Base-by-base conservation (phyloP, 2,888 invertebrate species). In the Sisyra nigra region DNA sequence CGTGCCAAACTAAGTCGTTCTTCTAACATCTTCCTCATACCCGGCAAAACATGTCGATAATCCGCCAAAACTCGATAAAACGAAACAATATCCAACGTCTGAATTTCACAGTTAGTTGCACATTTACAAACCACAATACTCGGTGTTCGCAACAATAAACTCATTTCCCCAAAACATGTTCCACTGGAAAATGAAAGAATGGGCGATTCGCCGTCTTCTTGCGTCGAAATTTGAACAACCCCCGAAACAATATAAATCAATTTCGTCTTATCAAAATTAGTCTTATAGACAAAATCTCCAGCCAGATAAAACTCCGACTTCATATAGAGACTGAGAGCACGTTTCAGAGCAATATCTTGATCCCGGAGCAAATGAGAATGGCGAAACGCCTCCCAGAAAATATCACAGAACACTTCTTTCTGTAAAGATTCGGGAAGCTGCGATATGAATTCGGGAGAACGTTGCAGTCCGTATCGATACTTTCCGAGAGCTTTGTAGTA, bases 121-220 rank as follows among this genome's bases (percentile, higher is more conserved):
- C 68, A 67, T 57, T 66, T 67, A 9, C 68, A 40, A 18, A 46
- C 38, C 7, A 38, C 41, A 2, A 33, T 42, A 36, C 47, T 48
- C 50, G 66, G 65, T 48, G 66, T 60, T 45, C 66, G 66, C 47
- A 66, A 62, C 14, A 67, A 57, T 42, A 67, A 51, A 15, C 65
- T 55, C 47, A 65, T 65, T 60, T 70, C 70, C 10, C 69, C 68
- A 47, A 70, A 62, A 48, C 69, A 64, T 1, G 69, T 68, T 5
- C 69, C 70, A 48, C 66, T 66, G n/a, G 62, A 59, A 50, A 70
- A 68, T 5, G 69, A 69, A 50, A 70, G 65, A 60, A 70, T 66
- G 8, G 69, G 69, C 43, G 68, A 69, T 53, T 68, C 66, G 47
- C 69, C 68, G 45, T 70, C 69, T 61, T 69, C 69, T 49, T 68